These are phyloP conservation scores for Thumatha senex DNA, from an alignment of 2,888 invertebrate species.

Conservation along the genomic window DNA sequence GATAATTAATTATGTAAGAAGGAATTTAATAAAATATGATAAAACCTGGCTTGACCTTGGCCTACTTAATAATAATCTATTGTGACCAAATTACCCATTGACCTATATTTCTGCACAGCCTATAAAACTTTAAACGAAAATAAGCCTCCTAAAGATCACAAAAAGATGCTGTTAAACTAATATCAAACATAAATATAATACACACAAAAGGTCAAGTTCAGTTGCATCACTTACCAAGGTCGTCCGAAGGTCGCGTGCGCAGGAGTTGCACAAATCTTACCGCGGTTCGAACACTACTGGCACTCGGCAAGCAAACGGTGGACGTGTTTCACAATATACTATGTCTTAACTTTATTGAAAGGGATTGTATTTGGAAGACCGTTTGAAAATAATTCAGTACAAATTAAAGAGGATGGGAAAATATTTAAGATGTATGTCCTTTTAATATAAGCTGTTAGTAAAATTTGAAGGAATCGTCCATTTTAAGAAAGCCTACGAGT, in stretches of 20 bases:
- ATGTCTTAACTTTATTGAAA: slow-evolving; percentile 74
- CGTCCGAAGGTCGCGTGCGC: slow-evolving; percentile 57
- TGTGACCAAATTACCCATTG: too few species aligned
- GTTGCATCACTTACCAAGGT: slow-evolving; percentile 70
- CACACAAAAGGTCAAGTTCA: slow-evolving; percentile 60
- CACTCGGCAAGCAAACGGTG: slow-evolving; percentile 45
- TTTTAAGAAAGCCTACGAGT: too few species aligned
- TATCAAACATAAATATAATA: slow-evolving; percentile 11
- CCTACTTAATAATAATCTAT: too few species aligned
- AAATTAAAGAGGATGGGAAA: neutral
- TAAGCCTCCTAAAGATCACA: too few species aligned
- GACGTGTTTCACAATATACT: slow-evolving; percentile 68
- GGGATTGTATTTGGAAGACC: slow-evolving; percentile 48
- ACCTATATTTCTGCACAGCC: too few species aligned
- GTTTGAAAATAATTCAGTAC: neutral
- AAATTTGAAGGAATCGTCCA: too few species aligned
- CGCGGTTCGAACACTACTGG: slow-evolving; percentile 71
- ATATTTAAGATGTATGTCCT: neutral
- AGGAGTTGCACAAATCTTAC: slow-evolving; percentile 64
- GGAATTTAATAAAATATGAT: too few species aligned
- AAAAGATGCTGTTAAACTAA: neutral
- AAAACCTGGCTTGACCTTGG: too few species aligned
- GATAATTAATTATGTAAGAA: too few species aligned
- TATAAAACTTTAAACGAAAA: too few species aligned
- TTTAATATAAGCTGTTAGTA: too few species aligned